phyloP scores from a whole-genome alignment of 1,140 invertebrate genomes.

The Platorchestia sp. region DNA sequence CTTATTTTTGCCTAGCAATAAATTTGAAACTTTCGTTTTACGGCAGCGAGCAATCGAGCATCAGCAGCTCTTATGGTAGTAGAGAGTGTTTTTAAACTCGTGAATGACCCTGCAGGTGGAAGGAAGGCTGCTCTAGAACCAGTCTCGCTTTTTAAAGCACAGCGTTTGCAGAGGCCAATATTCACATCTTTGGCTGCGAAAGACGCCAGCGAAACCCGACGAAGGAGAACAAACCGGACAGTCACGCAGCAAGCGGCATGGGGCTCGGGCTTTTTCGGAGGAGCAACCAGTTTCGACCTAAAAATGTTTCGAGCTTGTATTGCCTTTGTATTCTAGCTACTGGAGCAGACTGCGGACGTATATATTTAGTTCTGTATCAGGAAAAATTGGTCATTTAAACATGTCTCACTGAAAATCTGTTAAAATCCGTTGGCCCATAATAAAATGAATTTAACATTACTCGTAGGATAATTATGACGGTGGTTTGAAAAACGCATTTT shows the following conservation, averaged over 20 bases:
- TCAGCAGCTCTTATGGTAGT: neutral
- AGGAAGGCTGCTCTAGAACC: neutral
- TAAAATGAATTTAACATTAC: too few relatives aligned
- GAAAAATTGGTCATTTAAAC: too few relatives aligned
- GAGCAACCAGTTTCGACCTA: neutral
- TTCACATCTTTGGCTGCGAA: neutral
- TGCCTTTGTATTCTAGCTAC: neutral
- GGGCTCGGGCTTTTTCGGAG: neutral
- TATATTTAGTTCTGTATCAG: neutral
- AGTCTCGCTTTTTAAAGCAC: neutral
- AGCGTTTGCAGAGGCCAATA: neutral
- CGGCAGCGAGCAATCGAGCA: constrained; percentile 31
- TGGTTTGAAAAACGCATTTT: too few relatives aligned
- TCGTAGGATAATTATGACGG: too few relatives aligned
- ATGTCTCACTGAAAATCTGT: too few relatives aligned
- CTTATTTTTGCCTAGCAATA: constrained; percentile 27
- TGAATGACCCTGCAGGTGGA: constrained; percentile 7
- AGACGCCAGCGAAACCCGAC: neutral
- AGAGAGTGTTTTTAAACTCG: neutral
- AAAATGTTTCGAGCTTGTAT: neutral
- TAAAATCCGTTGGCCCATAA: too few relatives aligned
- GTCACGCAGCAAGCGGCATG: neutral
- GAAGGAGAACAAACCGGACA: neutral
- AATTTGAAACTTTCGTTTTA: constrained; percentile 44
- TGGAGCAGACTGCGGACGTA: neutral